Conservation (phyloP, 2,888 invertebrate species). For the Oligia latruncula region DNA sequence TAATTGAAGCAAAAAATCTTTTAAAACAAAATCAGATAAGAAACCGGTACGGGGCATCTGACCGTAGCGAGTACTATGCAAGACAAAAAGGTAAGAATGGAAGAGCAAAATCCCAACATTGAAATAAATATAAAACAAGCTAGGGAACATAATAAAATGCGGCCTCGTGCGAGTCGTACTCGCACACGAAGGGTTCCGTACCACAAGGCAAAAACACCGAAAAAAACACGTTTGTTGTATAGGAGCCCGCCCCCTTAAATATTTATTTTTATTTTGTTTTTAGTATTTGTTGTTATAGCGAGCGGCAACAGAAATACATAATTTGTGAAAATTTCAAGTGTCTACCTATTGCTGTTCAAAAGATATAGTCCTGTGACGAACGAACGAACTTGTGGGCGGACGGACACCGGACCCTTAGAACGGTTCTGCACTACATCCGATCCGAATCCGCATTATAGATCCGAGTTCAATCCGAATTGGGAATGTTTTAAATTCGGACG, state of each 20-base stretch:
- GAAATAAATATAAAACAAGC: slow-evolving; percentile 50
- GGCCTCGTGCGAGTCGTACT: not conserved
- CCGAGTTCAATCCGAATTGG: no score
- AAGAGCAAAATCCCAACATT: slow-evolving; percentile 55
- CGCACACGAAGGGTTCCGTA: not conserved
- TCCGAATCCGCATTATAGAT: no score
- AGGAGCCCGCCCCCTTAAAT: no score
- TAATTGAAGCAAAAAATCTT: slow-evolving; percentile 72
- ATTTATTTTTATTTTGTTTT: no score
- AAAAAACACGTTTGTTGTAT: no score
- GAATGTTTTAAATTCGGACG: no score
- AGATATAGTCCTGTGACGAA: not conserved
- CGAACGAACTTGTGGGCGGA: not conserved
- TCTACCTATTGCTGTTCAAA: not conserved
- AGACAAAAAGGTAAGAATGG: slow-evolving; percentile 60
- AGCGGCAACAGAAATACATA: not conserved
- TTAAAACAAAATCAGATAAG: slow-evolving; percentile 72
- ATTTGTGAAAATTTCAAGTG: not conserved
- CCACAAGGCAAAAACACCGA: not conserved
- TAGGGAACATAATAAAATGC: slow-evolving; percentile 42
- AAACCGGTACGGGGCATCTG: slow-evolving; percentile 66
- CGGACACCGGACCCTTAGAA: no score
- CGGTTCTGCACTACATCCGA: no score
- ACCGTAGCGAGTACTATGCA: slow-evolving; percentile 65
- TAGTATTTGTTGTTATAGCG: not conserved